Evolutionary conservation across 2,888 invertebrate species (phyloP).

Genomic region (Timandra comae): DNA sequence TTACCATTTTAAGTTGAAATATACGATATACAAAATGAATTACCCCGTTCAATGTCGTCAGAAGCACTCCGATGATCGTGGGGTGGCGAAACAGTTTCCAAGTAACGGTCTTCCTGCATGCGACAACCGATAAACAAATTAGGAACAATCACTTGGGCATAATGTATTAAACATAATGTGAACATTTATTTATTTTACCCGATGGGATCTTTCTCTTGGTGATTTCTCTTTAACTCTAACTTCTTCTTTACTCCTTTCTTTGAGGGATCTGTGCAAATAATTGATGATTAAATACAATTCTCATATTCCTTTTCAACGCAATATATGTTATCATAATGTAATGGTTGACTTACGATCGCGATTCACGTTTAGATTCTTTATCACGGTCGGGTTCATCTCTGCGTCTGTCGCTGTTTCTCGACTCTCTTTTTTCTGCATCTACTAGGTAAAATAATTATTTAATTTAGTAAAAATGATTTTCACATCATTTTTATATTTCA

Average conservation of each 20-base stretch:
- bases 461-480: too few relatives aligned
- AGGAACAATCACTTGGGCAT: too few relatives aligned
- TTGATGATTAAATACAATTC: background rate
- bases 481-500: too few relatives aligned
- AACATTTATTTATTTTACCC: slow-evolving; percentile 35
- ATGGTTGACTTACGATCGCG: slow-evolving; percentile 54
- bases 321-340: background rate
- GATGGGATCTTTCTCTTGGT: slow-evolving; percentile 62
- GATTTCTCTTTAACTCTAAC: slow-evolving; percentile 76
- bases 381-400: slow-evolving; percentile 62
- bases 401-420: slow-evolving; percentile 51
- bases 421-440: slow-evolving; percentile 60
- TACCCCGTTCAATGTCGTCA: slow-evolving; percentile 70
- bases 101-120: slow-evolving; percentile 65
- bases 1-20: background rate
- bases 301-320: background rate
- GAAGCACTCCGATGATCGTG: slow-evolving; percentile 73
- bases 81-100: slow-evolving; percentile 66
- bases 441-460: slow-evolving; percentile 7
- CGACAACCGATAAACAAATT: too few relatives aligned
- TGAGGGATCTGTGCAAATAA: slow-evolving; percentile 50
- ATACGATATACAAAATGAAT: background rate
- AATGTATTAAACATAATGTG: too few relatives aligned
- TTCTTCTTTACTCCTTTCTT: slow-evolving; percentile 80
- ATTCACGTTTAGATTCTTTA: slow-evolving; percentile 64